Base-by-base conservation (phyloP, 2,888 invertebrate species). In the Aphodius sticticus region DNA sequence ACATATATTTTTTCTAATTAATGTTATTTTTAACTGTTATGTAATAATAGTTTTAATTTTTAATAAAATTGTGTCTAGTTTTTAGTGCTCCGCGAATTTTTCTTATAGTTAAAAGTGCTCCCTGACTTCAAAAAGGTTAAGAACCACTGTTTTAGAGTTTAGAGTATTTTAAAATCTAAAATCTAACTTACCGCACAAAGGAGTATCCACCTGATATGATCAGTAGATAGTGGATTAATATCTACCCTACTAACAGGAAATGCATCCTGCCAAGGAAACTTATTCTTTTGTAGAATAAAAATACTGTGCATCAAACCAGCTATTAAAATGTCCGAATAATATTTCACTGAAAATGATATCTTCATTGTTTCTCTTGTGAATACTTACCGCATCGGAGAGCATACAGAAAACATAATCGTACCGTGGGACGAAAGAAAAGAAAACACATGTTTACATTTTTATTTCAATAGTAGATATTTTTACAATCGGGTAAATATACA, bases 401-500 rank as follows among this genome's bases (percentile, higher is more conserved):
- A 9, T 38, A 53, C 53, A 7, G 53, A 12, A 53, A 53, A 53
- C 9, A 53, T 53, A 53, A 53, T 53, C 9, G 53, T 53, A 53
- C 53, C 53, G 53, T 53, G 53, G 53, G 53, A 53, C 12, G 12
- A 53, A 53, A 53, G 53, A 53, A 53, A 53, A 26, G 26, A 53
- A 53, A 12, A 9, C 53, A 53, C 53, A 53, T 53, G 53, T 53
- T 53, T 53, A 53, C 53, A 53, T 53, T 35, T 79, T 79, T 78
- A 76, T 79, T 80, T 69, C 69, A 77, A 70, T 80, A 80, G 78
- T 80, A 78, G 53, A 53, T 53, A 53, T 53, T 80, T 80, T 80
- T 80, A 80, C 80, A 80, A 77, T 77, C 75, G 80, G 77, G 77
- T 80, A 80, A 80, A 80, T 80, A 80, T 80, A 80, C 80, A 53